Conservation (phyloP, 2,113 vertebrate species). For the Ctenodactylus gundi region DNA sequence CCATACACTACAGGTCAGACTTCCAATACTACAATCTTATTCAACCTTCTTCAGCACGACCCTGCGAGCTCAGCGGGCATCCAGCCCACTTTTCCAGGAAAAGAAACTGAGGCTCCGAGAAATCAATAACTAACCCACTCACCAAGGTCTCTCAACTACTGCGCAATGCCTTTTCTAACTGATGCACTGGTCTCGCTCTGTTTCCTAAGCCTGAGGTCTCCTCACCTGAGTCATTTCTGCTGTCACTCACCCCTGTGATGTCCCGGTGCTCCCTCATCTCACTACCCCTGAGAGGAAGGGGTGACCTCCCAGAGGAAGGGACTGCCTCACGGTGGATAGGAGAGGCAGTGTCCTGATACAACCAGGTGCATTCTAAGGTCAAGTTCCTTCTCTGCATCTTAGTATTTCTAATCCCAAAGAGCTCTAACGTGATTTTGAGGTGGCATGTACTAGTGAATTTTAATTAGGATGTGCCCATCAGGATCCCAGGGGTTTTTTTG, state of each 20-base stretch:
- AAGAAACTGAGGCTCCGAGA: neutral
- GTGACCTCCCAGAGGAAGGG: neutral
- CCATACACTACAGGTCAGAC: neutral
- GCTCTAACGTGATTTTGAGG: neutral
- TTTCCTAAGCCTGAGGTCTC: neutral
- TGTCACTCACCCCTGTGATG: neutral
- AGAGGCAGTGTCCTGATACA: neutral
- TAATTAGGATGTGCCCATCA: neutral
- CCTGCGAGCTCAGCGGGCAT: neutral
- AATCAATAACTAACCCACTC: neutral
- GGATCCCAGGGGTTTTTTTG: neutral
- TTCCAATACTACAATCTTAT: no score
- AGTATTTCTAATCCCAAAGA: neutral
- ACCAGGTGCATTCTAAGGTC: neutral
- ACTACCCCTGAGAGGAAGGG: neutral
- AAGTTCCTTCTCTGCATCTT: neutral
- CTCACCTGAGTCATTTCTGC: neutral
- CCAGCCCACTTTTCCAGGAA: neutral
- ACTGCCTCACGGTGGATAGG: neutral
- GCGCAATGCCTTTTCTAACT: accelerated
- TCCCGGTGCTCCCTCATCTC: neutral
- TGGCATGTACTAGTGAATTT: neutral
- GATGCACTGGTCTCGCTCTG: neutral
- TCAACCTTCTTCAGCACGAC: neutral
- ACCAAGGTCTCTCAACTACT: neutral